Evolutionary conservation across 2,888 invertebrate species (phyloP).

Genomic region (Petrophora chlorosata): DNA sequence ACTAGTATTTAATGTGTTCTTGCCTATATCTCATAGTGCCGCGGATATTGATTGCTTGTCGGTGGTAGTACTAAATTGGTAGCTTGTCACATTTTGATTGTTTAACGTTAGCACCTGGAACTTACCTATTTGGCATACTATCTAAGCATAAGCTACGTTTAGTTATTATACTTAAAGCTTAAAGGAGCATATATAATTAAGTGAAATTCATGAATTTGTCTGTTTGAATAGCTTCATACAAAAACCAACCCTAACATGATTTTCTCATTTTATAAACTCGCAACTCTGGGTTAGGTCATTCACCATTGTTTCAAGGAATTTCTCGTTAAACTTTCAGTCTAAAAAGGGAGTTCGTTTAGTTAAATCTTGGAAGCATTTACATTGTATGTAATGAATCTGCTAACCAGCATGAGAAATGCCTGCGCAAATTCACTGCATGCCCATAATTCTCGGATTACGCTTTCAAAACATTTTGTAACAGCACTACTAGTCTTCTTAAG

Average conservation of each 20-base stretch:
- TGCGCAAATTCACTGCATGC: constrained; percentile 18
- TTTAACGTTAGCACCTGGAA: neutral
- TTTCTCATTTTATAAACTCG: too few relatives aligned
- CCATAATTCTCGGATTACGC: constrained; percentile 39
- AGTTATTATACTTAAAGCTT: neutral
- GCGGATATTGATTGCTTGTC: constrained; percentile 5
- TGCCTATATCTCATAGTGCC: neutral
- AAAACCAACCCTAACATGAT: too few relatives aligned
- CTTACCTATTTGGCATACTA: too few relatives aligned
- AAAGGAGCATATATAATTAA: too few relatives aligned
- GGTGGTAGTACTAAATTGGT: neutral
- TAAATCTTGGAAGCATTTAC: constrained; percentile 7
- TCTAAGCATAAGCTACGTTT: neutral
- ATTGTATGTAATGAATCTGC: constrained; percentile 8
- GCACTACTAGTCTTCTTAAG: constrained; percentile 44
- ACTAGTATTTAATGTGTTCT: too few relatives aligned
- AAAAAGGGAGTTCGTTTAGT: constrained; percentile 1
- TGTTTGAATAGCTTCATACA: too few relatives aligned
- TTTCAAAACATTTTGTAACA: constrained; percentile 48
- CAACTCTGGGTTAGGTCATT: constrained; percentile 2
- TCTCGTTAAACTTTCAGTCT: constrained; percentile 1
- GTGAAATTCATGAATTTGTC: too few relatives aligned
- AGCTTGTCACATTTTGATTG: neutral
- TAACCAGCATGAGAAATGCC: neutral
- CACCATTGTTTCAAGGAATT: constrained; percentile 1